Evolutionary conservation across 1,140 invertebrate species (phyloP).

Genomic region (Musca vetustissima): DNA sequence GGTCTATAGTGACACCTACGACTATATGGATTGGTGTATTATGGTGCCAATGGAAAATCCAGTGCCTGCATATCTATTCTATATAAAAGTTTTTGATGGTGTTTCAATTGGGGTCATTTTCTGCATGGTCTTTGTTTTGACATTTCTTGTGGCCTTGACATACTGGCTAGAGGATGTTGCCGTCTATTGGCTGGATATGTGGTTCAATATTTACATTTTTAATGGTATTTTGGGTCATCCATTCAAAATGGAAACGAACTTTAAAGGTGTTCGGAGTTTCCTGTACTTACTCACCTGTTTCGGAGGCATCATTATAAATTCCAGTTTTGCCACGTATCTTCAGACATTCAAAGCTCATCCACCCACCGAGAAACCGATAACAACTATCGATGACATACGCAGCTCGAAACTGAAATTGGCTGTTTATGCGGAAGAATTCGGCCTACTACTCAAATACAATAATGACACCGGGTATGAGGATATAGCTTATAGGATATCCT

Average conservation of each 20-base stretch:
- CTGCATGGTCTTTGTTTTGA: neutral
- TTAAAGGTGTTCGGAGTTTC: neutral
- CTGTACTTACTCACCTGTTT: neutral
- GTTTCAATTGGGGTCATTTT: neutral
- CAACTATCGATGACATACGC: neutral
- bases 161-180: neutral
- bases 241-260: neutral
- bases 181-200: too few species aligned
- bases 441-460: neutral
- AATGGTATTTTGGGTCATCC: constrained; percentile 13
- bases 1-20: neutral
- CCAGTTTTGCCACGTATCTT: neutral
- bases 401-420: neutral
- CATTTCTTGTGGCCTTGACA: neutral
- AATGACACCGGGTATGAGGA: too few species aligned
- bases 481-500: neutral
- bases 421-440: neutral
- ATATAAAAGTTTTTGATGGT: neutral
- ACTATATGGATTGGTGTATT: constrained; percentile 14
- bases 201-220: neutral
- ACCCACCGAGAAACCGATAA: neutral
- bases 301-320: neutral
- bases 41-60: constrained; percentile 8
- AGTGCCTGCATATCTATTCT: neutral
- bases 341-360: constrained; percentile 1